phyloP scores from a whole-genome alignment of 2,797 vertebrate genomes.

The Danionella dracula region DNA sequence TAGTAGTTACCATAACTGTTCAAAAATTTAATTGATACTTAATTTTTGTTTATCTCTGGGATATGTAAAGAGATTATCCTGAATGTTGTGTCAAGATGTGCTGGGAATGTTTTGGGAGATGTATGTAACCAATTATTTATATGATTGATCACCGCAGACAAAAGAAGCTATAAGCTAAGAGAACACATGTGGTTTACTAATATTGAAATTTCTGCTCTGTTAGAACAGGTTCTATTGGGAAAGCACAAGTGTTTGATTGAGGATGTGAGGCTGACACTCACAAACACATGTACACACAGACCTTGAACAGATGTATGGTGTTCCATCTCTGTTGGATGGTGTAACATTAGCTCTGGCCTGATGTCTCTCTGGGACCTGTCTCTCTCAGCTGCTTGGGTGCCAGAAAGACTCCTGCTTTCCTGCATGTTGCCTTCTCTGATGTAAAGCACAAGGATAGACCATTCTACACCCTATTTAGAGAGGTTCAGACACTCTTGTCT shows the following conservation, averaged over 20 bases:
- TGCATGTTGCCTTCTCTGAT: slow-evolving; percentile 14
- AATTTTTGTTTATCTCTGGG: no score
- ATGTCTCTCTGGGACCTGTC: slow-evolving; percentile 21
- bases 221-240: not conserved
- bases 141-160: slow-evolving; percentile 21
- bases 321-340: slow-evolving; percentile 12
- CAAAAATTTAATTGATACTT: no score
- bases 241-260: slow-evolving; percentile 1
- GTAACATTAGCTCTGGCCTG: slow-evolving; percentile 39
- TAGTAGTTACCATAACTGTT: no score
- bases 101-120: slow-evolving; percentile 2
- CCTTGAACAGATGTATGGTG: slow-evolving; percentile 38
- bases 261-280: slow-evolving; percentile 19
- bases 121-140: slow-evolving; percentile 37
- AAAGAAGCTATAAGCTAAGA: slow-evolving; percentile 17
- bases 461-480: slow-evolving; percentile 1
- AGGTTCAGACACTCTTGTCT: not conserved
- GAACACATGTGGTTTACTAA: no score
- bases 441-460: not conserved
- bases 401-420: slow-evolving; percentile 6
- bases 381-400: slow-evolving; percentile 14
- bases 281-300: slow-evolving; percentile 20
- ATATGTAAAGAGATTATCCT: not conserved
- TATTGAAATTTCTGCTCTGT: slow-evolving; percentile 6
- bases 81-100: slow-evolving; percentile 8